Conservation (phyloP, 2,797 vertebrate species). For the Salarias fasciatus region DNA sequence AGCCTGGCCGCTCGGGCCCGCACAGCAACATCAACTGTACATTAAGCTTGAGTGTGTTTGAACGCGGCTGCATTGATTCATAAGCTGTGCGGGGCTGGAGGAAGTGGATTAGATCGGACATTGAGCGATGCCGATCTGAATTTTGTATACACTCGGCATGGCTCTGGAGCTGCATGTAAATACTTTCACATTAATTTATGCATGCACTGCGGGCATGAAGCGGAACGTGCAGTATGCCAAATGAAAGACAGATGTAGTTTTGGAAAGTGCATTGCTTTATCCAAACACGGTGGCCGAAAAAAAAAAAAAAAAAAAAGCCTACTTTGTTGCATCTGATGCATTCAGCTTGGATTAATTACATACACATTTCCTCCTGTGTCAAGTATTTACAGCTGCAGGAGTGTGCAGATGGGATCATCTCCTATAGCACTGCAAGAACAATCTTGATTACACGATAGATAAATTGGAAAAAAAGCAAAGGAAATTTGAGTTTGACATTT, state of each 20-base stretch:
- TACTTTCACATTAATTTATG: too few relatives aligned
- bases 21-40: too few relatives aligned
- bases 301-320: too few relatives aligned
- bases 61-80: constrained; percentile 4
- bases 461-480: too few relatives aligned
- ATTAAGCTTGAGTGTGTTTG: background rate
- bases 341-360: constrained; percentile 4
- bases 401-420: constrained; percentile 1
- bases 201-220: too few relatives aligned
- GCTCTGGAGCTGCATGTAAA: too few relatives aligned
- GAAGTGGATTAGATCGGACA: background rate
- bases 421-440: background rate
- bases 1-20: background rate
- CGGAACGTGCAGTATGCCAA: too few relatives aligned
- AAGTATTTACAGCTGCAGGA: background rate
- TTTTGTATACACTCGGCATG: background rate
- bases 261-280: too few relatives aligned
- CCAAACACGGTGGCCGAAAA: too few relatives aligned
- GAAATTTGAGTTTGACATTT: too few relatives aligned
- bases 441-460: too few relatives aligned
- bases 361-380: constrained; percentile 10
- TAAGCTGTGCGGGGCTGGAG: constrained; percentile 3
- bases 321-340: background rate
- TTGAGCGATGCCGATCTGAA: constrained; percentile 6
- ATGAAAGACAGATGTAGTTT: too few relatives aligned